Percentiles rank a stretch among this genome's conserved stretches.
Conservation (phyloP, 2,113 vertebrate species). For the Garra rufa region DNA sequence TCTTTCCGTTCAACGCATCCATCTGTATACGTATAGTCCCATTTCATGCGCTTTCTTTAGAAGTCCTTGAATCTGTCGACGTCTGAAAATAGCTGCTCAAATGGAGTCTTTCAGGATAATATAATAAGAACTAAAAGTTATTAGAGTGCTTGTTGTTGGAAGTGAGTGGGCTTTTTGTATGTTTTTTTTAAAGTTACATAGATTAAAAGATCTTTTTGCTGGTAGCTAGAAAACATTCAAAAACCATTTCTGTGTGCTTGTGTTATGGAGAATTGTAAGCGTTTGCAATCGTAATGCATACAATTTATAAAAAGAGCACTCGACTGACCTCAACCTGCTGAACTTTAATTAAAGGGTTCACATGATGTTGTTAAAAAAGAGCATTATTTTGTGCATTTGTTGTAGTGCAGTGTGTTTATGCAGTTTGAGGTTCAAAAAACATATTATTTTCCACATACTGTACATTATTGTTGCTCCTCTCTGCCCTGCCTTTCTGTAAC, state of each 20-base stretch:
- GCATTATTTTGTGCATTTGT: too few species aligned
- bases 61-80: neutral
- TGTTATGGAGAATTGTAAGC: neutral
- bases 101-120: conserved; percentile 15
- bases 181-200: neutral
- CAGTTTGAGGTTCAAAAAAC: too few species aligned
- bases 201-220: neutral
- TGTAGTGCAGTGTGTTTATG: too few species aligned
- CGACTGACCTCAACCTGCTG: neutral
- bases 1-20: conserved; percentile 2
- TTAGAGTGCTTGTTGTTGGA: neutral
- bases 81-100: neutral
- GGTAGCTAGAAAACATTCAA: neutral
- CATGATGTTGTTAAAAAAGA: too few species aligned
- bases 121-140: conserved; percentile 8
- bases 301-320: neutral
- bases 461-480: too few species aligned
- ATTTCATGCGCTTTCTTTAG: neutral
- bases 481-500: too few species aligned
- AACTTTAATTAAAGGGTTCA: too few species aligned
- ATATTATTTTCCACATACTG: too few species aligned
- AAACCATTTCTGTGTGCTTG: neutral
- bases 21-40: neutral
- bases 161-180: conserved; percentile 6
- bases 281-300: neutral